These are phyloP conservation scores for Enteromius paludinosus DNA, from an alignment of 2,797 vertebrate species.

Conservation along the genomic window DNA sequence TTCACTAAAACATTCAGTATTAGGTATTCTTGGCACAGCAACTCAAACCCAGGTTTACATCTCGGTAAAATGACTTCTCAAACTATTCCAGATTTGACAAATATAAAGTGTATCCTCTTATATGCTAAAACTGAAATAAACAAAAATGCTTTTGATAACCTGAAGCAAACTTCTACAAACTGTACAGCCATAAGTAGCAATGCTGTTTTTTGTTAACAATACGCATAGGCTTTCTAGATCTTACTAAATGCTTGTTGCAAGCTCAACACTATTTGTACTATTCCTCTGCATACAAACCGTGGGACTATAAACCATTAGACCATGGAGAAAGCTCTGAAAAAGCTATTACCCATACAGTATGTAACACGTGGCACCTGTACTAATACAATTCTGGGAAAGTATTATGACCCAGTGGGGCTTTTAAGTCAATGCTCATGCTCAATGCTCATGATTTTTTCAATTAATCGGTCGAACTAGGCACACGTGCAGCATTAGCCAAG, in stretches of 20 bases:
- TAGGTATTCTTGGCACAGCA: not conserved
- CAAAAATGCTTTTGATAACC: not conserved
- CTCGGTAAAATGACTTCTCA: not conserved
- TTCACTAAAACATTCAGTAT: not conserved
- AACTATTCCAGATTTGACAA: too few relatives aligned
- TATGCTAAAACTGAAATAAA: not conserved
- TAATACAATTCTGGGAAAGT: constrained; percentile 31
- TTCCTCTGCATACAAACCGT: not conserved
- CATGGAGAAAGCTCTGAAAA: constrained; percentile 7
- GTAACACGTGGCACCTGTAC: constrained; percentile 1
- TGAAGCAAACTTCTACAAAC: not conserved
- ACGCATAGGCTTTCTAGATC: not conserved
- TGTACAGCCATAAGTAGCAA: not conserved
- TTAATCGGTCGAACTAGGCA: not conserved
- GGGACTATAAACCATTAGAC: not conserved
- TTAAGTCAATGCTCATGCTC: not conserved
- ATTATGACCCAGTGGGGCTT: constrained; percentile 19
- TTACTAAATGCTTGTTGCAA: not conserved
- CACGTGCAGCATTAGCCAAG: not conserved
- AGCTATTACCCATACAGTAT: constrained; percentile 18
- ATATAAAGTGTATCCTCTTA: not conserved
- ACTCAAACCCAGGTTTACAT: not conserved
- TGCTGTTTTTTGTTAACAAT: not conserved
- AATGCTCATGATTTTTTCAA: not conserved
- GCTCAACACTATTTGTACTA: not conserved